These are phyloP conservation scores for Rallus crepitans DNA, from an alignment of 2,797 vertebrate species.

Conservation along the genomic window DNA sequence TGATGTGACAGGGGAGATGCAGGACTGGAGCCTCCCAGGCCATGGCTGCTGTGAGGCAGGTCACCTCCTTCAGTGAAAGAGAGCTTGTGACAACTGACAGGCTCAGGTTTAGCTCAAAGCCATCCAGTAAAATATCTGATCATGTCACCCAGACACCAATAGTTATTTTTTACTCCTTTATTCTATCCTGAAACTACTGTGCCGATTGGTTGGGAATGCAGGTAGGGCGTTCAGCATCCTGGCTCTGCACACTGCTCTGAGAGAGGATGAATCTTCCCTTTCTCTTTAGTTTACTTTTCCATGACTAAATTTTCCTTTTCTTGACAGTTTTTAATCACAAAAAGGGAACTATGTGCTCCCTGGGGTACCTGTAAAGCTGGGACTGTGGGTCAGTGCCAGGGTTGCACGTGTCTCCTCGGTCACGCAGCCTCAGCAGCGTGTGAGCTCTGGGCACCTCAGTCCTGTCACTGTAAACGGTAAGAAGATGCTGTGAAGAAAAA, in stretches of 20 bases:
- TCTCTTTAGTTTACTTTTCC: not conserved
- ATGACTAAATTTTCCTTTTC: not conserved
- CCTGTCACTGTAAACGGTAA: not conserved
- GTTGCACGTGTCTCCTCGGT: not conserved
- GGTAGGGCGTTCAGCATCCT: accelerated
- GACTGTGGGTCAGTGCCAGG: not conserved
- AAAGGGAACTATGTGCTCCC: not conserved
- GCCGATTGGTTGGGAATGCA: not conserved
- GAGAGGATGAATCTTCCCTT: not conserved
- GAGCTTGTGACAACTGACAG: not conserved
- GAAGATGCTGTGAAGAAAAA: not conserved
- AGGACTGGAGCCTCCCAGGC: not conserved
- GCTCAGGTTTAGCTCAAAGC: not conserved
- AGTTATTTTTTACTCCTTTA: not conserved
- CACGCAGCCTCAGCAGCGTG: not conserved
- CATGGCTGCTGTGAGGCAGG: not conserved
- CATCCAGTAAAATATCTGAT: accelerated
- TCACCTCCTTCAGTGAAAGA: not conserved
- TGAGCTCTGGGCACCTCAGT: not conserved
- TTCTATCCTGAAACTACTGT: not conserved
- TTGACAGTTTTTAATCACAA: not conserved
- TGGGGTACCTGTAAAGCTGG: not conserved
- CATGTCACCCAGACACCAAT: not conserved
- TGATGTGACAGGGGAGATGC: not conserved
- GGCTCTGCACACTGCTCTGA: accelerated